Base-by-base conservation (phyloP, 2,888 invertebrate species). In the Andrena chrysosceles region DNA sequence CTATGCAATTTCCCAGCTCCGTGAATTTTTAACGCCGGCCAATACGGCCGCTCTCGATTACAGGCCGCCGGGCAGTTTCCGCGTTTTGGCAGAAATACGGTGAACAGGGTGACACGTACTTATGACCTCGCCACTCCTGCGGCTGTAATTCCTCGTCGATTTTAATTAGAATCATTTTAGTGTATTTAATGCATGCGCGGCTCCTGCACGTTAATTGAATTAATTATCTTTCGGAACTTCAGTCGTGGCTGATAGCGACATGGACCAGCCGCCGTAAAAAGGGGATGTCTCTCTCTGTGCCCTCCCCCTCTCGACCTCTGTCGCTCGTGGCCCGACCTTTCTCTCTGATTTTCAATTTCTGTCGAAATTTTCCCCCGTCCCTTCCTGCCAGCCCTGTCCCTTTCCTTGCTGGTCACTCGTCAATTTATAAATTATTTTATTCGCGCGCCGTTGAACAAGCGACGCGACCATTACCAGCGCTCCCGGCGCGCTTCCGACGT, bases 381-480 rank as follows among this genome's bases (percentile, higher is more conserved):
- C 10, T 23, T 5, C 63, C 10, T 10, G 59, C 26, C 16, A 2
- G 16, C 54, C 16, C 7, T 59, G 16, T 20, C 13, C 48, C 23
- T n/a, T 31, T 16, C 7, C 67, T 49, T 20, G 31, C 20, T 26
- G 26, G 59, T 59, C 23, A 29, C 49, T 29, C 85, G 84, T 68
- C 85, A 85, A 74, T 87, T 89, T 87, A 82, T 78, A 83, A 87
- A 89, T 86, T 77, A 87, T 86, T 86, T 85, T 66, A 77, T 89
- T 86, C 67, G 62, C 84, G 81, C 68, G 33, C 54, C 75, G 68
- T 20, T 73, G 79, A 62, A n/a, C 73, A 59, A 72, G 78, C 78
- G 64, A 52, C 62, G 59, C 35, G n/a, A 35, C 42, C 70, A 69
- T 70, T 56, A 26, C 54, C 56, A 60, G 16, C 6, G 6, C 20